Evolutionary conservation across 2,113 vertebrate genomes (phyloP).

Genomic region (Oryzias celebensis): DNA sequence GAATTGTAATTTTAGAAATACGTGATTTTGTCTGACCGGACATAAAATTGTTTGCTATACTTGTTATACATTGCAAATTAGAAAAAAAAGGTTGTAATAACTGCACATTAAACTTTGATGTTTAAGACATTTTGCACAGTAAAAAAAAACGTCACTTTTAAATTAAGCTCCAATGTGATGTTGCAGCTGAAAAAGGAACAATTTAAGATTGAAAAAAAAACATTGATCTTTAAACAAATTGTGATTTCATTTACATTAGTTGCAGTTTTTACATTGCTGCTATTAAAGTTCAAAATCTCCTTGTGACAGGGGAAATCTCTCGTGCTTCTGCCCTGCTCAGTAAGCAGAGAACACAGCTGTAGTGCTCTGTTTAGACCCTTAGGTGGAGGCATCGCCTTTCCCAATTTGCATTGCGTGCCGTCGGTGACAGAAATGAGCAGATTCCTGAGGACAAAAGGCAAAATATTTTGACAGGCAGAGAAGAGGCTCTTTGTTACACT

Average conservation of each 20-base stretch:
- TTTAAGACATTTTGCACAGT: too few species aligned
- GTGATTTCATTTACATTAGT: too few species aligned
- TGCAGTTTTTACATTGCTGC: too few species aligned
- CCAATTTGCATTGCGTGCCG: constrained; percentile 5
- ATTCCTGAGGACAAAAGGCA: constrained; percentile 71
- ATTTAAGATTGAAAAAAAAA: too few species aligned
- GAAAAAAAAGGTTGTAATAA: too few species aligned
- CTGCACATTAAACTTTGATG: too few species aligned
- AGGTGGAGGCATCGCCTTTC: constrained; percentile 77
- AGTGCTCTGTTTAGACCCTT: constrained; percentile 36
- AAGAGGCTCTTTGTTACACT: constrained; percentile 68
- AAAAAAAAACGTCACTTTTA: neutral
- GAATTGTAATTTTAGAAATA: neutral
- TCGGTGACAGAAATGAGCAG: constrained; percentile 41
- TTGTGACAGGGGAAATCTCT: too few species aligned
- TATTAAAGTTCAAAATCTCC: too few species aligned
- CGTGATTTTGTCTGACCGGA: neutral
- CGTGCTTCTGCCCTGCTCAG: too few species aligned
- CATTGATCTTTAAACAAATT: too few species aligned
- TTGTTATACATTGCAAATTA: neutral
- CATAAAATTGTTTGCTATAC: neutral
- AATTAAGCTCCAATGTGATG: neutral
- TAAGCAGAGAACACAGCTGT: neutral
- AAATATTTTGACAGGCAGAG: constrained; percentile 76
- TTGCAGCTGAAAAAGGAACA: too few species aligned